Evolutionary conservation across 2,113 vertebrate species (phyloP), one percentile per base, ranked within the genome.

Genomic region (Myotis yumanensis): DNA sequence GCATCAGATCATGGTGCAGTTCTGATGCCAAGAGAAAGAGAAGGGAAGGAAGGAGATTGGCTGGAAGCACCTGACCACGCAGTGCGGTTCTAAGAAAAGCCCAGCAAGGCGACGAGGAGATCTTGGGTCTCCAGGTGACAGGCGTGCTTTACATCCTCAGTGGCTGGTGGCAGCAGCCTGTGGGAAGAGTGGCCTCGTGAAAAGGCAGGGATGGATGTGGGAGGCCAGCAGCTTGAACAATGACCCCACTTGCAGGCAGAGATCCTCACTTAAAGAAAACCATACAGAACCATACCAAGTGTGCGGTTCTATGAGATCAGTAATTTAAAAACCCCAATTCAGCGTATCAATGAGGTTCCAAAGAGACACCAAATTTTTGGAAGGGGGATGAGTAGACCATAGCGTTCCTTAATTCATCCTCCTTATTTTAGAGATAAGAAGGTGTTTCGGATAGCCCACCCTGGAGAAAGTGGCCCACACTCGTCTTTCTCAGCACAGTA

Each of bases 351-450:
- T 75, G 48, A 64, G 28, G 18, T 79, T 85, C 66, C 77, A 90
- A 69, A 87, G 28, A 91, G 77, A 96, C 15, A 85, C 5, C 62
- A 25, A 52, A 15, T 30, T 86, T 84, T 81, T 59, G 14, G 72
- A 76, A 92, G 25, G 37, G 76, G 20, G 89, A 80, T 72, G 64
- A 20, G 86, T 48, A 57, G 28, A 85, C 11, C 35, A 3, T 64
- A 85, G 35, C 35, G 20, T 5, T 90, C 43, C 43, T 40, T 52
- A 52, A 59, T 40, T 66, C 10, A 82, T 51, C 1, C 16, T 59
- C 23, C 43, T 92, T 72, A 51, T 59, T 91, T 95, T 93, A 81
- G 30, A 92, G 46, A 72, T 15, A 69, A 64, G 43, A 93, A 80
- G 3, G 7, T 1, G 57, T 77, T 90, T 95, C 73, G 81, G 79